Evolutionary conservation across 2,888 invertebrate genomes (phyloP), one percentile per base, ranked within the genome.

Genomic region (Choristoneura rosaceana): DNA sequence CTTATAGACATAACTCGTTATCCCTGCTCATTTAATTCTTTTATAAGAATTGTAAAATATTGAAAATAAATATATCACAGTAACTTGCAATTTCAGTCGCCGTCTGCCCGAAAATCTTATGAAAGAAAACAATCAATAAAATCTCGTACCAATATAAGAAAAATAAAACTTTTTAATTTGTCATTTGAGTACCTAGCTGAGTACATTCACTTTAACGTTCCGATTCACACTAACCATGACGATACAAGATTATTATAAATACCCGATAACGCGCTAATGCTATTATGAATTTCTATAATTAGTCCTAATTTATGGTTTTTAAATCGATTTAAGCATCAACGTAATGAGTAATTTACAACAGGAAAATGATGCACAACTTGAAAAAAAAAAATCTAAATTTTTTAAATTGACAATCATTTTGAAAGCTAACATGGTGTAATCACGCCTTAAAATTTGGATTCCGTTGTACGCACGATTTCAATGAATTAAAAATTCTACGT

Each of bases 81-180:
- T 90, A 94, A 93, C 94, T 94, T 94, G 93, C 92, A 92, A 93
- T 92, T 93, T 93, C 92, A 93, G 93, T 93, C 93, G 93, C 94
- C 94, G 94, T 94, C 94, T 94, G 93, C 93, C 93, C 94, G 91
- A 94, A 94, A 93, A 93, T 90, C 90, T 91, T 92, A 91, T 91
- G 94, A 94, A 94, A 94, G 94, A 94, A 94, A 94, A 94, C 94
- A 94, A 94, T 94, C 94, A 94, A 94, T 94, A 94, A 94, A 94
- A 94, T 94, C 92, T 92, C 92, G 91, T 94, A 94, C 94, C 94
- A 94, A 93, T 93, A 88, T 92, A 91, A 93, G 94, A 94, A 94
- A 94, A 94, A 94, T 93, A 94, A 94, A 94, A 93, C 93, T 93
- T 93, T 94, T 93, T 93, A 94, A 91, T 94, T 94, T 94, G 94